Base-by-base conservation (phyloP, 2,797 vertebrate species). In the Tragopan temminckii region DNA sequence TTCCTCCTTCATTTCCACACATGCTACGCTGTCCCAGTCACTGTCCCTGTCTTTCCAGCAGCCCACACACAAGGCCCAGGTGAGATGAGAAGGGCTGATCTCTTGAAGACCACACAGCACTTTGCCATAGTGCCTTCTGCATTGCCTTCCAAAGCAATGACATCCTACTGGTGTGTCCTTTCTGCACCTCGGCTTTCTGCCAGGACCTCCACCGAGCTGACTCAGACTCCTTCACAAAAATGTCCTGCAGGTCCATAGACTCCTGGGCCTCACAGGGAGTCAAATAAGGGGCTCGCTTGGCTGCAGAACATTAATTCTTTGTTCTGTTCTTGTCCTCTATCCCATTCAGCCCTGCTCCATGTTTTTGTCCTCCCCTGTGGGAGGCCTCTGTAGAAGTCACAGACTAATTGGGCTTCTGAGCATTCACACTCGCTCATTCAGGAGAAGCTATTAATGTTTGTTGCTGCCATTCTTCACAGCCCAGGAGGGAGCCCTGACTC, bases 211-310 rank as follows among this genome's bases (percentile, higher is more conserved):
- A 58, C 55, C 19, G 23, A 58, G 55, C n/a, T 33, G 20, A 21
- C 17, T 33, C n/a, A 21, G 55, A 35, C 12, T 21, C n/a, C n/a
- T 31, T 58, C n/a, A 58, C 55, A 58, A 21, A 33, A 33, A n/a
- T n/a, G 53, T 20, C n/a, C 55, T 57, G n/a, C 18, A 33, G 55
- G 55, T n/a, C 35, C 55, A 5, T 2, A 21, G 19, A 20, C 7
- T 20, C 31, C 55, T 57, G n/a, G 55, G 55, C 19, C 55, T 57
- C 55, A 33, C 11, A 35, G 13, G 20, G 20, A 33, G n/a, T 33
- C 55, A 66, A 52, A 27, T 0, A 58, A 17, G 23, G 40, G 31
- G 11, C 59, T 87, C 0, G 0, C 18, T 16, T 0, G 2, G 50
- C 71, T 88, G 64, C 69, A 77, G 55, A 69, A 62, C 0, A 0